Evolutionary conservation across 1,140 invertebrate genomes (phyloP).

Genomic region (Drosophila rhopaloa): DNA sequence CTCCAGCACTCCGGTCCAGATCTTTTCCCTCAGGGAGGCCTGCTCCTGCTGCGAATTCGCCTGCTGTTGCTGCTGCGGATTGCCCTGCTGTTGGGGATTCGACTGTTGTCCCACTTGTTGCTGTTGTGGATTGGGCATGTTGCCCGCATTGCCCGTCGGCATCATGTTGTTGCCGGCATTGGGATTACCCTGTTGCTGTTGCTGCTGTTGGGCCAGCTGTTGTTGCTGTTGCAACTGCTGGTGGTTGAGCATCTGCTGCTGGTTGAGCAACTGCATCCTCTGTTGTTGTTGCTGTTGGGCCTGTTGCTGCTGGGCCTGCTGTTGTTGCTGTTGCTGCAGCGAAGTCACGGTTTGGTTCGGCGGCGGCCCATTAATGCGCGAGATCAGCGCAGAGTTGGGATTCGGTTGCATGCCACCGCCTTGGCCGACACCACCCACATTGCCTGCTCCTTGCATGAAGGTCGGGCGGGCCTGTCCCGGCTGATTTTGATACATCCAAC

Average conservation of each 20-base stretch:
- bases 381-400: slow-evolving; percentile 87
- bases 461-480: slow-evolving; percentile 65
- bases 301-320: slow-evolving; percentile 64
- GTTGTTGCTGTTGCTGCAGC: slow-evolving; percentile 85
- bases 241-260: slow-evolving; percentile 83
- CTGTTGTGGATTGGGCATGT: slow-evolving; percentile 47
- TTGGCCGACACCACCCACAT: slow-evolving; percentile 56
- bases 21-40: slow-evolving; percentile 69
- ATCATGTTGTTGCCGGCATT: slow-evolving; percentile 68
- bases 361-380: slow-evolving; percentile 89
- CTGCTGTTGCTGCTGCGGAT: slow-evolving; percentile 57
- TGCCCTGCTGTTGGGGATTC: slow-evolving; percentile 48
- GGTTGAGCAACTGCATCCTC: slow-evolving; percentile 68
- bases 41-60: slow-evolving; percentile 54
- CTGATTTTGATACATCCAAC: slow-evolving; percentile 78
- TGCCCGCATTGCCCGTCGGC: slow-evolving; percentile 51
- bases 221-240: slow-evolving; percentile 84
- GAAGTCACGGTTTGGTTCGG: slow-evolving; percentile 84
- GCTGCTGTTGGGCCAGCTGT: slow-evolving; percentile 84
- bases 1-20: slow-evolving; percentile 95
- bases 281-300: slow-evolving; percentile 84
- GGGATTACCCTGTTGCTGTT: slow-evolving; percentile 83
- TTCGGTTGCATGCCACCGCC: slow-evolving; percentile 83
- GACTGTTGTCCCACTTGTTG: slow-evolving; percentile 52
- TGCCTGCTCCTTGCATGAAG: slow-evolving; percentile 67